phyloP scores from a whole-genome alignment of 2,797 vertebrate species.

The Novumbra hubbsi region DNA sequence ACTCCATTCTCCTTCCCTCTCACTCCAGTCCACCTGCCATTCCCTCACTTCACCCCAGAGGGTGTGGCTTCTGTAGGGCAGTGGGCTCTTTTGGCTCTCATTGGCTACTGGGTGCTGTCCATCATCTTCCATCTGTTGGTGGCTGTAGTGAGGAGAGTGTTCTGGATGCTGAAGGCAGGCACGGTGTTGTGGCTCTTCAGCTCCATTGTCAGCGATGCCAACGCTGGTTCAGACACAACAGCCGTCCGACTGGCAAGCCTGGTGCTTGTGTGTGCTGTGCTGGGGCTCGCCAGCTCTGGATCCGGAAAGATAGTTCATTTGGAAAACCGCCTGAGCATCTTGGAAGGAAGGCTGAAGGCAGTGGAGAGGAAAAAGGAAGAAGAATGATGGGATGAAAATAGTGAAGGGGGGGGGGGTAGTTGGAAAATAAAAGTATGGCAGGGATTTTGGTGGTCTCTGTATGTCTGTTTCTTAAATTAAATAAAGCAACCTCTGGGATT shows the following conservation, averaged over 20 bases:
- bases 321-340: conserved; percentile 60
- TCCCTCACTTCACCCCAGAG: conserved; percentile 75
- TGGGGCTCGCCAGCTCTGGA: conserved; percentile 55
- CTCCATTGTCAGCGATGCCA: conserved; percentile 66
- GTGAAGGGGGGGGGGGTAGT: not conserved
- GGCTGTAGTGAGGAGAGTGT: conserved; percentile 55
- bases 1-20: conserved; percentile 8
- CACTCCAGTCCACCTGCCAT: conserved; percentile 55
- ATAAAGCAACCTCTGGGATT: conserved; percentile 66
- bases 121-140: conserved; percentile 61
- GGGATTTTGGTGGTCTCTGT: conserved; percentile 39
- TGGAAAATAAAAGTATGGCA: conserved; percentile 32
- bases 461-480: conserved; percentile 40
- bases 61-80: conserved; percentile 69
- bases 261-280: conserved; percentile 62
- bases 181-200: conserved; percentile 70
- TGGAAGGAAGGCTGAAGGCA: conserved; percentile 68
- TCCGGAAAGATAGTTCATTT: conserved; percentile 48
- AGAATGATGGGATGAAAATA: conserved; percentile 25
- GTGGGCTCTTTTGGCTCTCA: conserved; percentile 74
- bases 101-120: conserved; percentile 73
- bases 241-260: conserved; percentile 64
- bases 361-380: conserved; percentile 68
- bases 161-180: conserved; percentile 72
- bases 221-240: conserved; percentile 55